Percentiles rank a stretch among this genome's conserved stretches.
Evolutionary conservation across 1,140 invertebrate genomes (phyloP).

Genomic region (Caenorhabditis briggsae): DNA sequence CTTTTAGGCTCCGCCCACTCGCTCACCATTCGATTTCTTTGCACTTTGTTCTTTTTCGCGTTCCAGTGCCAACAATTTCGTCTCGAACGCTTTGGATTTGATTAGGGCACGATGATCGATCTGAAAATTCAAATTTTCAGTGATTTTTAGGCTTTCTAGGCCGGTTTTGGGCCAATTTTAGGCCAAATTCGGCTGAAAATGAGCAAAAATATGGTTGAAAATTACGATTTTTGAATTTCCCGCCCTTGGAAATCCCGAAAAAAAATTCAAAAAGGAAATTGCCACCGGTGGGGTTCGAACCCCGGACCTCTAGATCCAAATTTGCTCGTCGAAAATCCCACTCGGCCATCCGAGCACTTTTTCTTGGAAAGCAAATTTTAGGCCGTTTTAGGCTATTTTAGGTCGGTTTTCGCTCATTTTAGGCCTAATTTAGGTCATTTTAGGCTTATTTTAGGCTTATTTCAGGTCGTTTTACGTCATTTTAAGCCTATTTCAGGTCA

Average conservation of each 20-base stretch:
- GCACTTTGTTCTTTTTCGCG: conserved; percentile 75
- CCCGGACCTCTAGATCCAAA: too few species aligned
- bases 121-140: conserved; percentile 6
- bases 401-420: background rate
- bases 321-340: too few species aligned
- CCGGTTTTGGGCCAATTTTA: background rate
- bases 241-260: too few species aligned
- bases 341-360: too few species aligned
- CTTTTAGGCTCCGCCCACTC: background rate
- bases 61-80: conserved; percentile 75
- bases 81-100: conserved; percentile 74
- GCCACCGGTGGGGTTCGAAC: too few species aligned
- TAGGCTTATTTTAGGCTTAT: background rate
- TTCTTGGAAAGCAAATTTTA: background rate
- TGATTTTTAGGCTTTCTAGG: background rate
- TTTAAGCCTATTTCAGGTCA: background rate
- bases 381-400: background rate
- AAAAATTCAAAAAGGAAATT: too few species aligned
- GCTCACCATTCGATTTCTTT: conserved; percentile 73
- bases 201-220: too few species aligned
- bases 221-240: too few species aligned
- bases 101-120: conserved; percentile 66
- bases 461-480: background rate
- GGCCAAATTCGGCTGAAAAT: background rate
- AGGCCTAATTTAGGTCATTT: background rate